Evolutionary conservation across 2,113 vertebrate genomes (phyloP).

Genomic region (Anoplopoma fimbria): DNA sequence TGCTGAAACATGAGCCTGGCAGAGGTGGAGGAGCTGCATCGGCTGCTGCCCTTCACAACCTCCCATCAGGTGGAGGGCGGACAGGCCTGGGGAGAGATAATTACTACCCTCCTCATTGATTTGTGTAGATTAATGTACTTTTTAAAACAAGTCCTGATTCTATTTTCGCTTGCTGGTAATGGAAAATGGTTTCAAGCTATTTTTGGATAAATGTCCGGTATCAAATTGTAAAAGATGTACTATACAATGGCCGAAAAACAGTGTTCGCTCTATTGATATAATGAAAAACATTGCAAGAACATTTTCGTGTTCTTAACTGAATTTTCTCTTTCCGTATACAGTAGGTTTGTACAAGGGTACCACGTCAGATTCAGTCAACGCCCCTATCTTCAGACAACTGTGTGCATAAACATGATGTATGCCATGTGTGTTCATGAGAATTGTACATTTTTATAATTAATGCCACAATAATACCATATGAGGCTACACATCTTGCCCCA

Average conservation of each 20-base stretch:
- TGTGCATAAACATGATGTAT: background rate
- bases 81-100: constrained; percentile 47
- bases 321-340: background rate
- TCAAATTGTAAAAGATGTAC: background rate
- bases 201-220: constrained; percentile 10
- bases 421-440: background rate
- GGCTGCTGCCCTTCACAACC: constrained; percentile 26
- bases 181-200: background rate
- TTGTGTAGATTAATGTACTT: constrained; percentile 54
- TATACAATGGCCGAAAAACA: background rate
- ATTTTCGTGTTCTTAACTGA: background rate
- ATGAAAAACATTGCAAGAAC: background rate
- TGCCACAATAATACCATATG: background rate
- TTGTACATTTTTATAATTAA: background rate
- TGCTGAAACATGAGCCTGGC: constrained; percentile 51
- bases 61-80: constrained; percentile 27
- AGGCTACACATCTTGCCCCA: background rate
- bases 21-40: constrained; percentile 40
- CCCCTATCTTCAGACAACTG: background rate
- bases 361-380: background rate
- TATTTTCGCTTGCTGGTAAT: constrained; percentile 27
- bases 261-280: background rate
- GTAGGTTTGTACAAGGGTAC: background rate
- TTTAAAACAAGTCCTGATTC: constrained; percentile 8
- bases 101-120: constrained; percentile 47